Evolutionary conservation across 2,797 vertebrate species (phyloP).

Genomic region (Sebastes vulpes): DNA sequence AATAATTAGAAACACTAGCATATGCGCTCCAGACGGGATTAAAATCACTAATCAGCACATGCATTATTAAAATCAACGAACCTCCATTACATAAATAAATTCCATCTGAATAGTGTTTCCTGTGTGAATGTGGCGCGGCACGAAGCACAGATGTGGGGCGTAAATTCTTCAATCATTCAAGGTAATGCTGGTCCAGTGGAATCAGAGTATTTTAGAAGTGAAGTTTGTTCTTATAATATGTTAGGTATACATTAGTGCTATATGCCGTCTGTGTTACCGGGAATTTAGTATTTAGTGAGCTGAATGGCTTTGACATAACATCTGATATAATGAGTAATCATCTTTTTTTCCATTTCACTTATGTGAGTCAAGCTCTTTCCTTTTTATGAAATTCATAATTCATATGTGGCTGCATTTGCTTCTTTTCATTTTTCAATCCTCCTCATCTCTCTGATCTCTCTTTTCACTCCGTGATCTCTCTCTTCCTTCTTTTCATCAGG

Average conservation of each 20-base stretch:
- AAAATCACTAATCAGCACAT: conserved; percentile 55
- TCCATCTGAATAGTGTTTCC: conserved; percentile 43
- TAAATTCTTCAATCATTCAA: conserved; percentile 3
- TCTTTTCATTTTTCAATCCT: neutral
- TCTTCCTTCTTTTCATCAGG: conserved; percentile 20
- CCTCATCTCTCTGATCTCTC: conserved; percentile 8
- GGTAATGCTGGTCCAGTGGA: neutral
- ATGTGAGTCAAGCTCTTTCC: neutral
- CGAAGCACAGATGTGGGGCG: conserved; percentile 32
- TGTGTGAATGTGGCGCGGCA: conserved; percentile 21
- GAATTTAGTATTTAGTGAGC: neutral
- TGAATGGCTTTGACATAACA: neutral
- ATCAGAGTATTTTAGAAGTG: neutral
- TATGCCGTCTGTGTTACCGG: neutral
- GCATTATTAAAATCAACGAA: conserved; percentile 50
- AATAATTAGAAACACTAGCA: conserved; percentile 40
- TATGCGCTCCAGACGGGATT: conserved; percentile 47
- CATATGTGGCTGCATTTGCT: neutral
- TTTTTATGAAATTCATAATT: neutral
- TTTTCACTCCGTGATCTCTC: neutral
- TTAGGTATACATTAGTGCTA: neutral
- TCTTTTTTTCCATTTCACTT: neutral
- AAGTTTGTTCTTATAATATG: neutral
- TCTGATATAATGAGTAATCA: neutral
- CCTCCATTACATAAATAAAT: conserved; percentile 53